Base-by-base conservation (phyloP, 2,797 vertebrate species). In the Lepus oiostolus region DNA sequence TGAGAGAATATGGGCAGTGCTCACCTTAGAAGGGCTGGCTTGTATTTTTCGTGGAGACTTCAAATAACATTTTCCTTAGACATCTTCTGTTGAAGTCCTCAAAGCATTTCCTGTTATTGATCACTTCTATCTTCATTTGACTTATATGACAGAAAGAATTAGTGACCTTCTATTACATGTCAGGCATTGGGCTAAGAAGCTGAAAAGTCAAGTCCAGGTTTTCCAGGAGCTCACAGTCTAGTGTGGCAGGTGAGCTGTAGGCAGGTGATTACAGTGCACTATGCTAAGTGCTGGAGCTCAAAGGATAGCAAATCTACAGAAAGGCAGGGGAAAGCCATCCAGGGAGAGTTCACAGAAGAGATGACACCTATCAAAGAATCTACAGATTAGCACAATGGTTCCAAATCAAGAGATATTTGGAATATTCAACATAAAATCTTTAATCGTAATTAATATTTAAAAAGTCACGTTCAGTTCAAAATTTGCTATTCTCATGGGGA, bases 51-150 rank as follows among this genome's bases (percentile, higher is more conserved):
- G 71, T n/a, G 42, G 63, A 89, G 63, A 60, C 5, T 67, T 83
- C 58, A 95, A 91, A 76, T 85, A 42, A 60, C 26, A 93, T 75
- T 93, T 85, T 93, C n/a, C 54, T 87, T 79, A 60, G 22, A 87
- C 22, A 28, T 83, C 74, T 74, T 85, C 21, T 81, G 68, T 52
- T 93, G 75, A 88, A 72, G 50, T 77, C 58, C 50, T 85, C 65
- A 62, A 94, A 92, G 71, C 47, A 92, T 89, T 91, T 96, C 58
- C 52, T 94, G 50, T 92, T 83, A 89, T 32, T 85, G 42, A 83
- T 77, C 16, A 80, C 52, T 16, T 54, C 38, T 86, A 83, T 16
- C 86, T 95, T 91, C 32, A 81, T 71, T 96, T 90, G 85, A 95
- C 58, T 85, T 68, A 65, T 71, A 81, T 6, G 88, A 80, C 30